Conservation (phyloP, 2,113 vertebrate species). For the Callorhinus ursinus region DNA sequence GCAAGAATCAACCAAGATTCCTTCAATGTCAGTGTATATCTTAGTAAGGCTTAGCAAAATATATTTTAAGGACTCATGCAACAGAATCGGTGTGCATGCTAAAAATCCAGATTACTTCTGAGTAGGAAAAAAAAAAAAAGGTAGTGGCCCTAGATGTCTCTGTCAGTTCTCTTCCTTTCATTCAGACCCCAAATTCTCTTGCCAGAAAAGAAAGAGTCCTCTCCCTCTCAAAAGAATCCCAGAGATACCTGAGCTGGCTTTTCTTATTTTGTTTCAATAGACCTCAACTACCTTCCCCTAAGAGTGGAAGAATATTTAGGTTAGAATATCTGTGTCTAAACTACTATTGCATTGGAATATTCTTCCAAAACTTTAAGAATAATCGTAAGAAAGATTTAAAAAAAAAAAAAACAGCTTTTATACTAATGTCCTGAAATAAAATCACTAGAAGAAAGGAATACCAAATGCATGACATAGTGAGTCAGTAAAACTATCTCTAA, state of each 20-base stretch:
- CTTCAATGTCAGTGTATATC: not conserved
- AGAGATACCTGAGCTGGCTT: not conserved
- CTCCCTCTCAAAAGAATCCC: not conserved
- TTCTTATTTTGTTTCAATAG: constrained; percentile 13
- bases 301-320: not conserved
- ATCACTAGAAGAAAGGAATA: constrained; percentile 3
- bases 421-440: constrained; percentile 39
- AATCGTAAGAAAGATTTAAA: not conserved
- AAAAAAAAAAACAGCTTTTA: not conserved
- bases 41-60: constrained; percentile 37
- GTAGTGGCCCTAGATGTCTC: not conserved
- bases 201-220: not conserved
- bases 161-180: not conserved
- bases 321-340: not conserved
- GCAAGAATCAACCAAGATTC: not conserved
- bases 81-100: not conserved
- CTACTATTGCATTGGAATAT: not conserved
- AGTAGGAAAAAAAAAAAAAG: not conserved
- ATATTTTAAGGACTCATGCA: not conserved
- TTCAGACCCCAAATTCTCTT: not conserved
- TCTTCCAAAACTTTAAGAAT: not conserved
- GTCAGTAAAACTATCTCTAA: constrained; percentile 50
- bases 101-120: not conserved
- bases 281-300: not conserved
- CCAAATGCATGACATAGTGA: not conserved